Conservation (phyloP, 2,113 vertebrate genomes). For the Rhizomys pruinosus region DNA sequence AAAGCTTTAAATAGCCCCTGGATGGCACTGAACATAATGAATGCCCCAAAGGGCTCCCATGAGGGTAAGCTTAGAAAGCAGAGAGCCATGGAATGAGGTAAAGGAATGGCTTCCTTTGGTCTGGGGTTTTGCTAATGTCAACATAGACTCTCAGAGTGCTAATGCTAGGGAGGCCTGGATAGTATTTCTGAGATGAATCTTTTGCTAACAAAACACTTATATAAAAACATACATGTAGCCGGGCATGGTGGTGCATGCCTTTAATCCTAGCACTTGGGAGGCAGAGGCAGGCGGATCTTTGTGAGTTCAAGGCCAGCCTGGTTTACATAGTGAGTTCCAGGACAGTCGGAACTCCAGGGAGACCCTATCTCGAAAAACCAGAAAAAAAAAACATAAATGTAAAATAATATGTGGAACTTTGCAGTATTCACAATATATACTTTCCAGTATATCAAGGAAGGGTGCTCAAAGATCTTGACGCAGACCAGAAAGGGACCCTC, state of each 20-base stretch:
- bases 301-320: no score
- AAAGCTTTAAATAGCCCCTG: background rate
- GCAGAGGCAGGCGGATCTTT: no score
- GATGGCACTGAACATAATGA: background rate
- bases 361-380: no score
- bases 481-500: background rate
- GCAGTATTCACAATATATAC: background rate
- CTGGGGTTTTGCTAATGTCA: conserved; percentile 33
- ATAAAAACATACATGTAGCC: no score
- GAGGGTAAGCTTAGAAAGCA: background rate
- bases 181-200: background rate
- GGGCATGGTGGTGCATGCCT: no score
- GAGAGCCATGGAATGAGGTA: background rate
- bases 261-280: no score
- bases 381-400: no score
- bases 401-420: no score
- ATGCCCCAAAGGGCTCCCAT: background rate
- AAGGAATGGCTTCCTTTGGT: conserved; percentile 34
- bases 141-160: background rate
- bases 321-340: no score
- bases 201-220: background rate
- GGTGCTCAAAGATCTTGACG: background rate
- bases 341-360: no score
- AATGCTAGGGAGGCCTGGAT: background rate
- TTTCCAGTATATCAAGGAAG: background rate